A percentile compares a stretch with the other conserved stretches of the same genome.
These are phyloP conservation scores for Dasypus novemcinctus DNA, from an alignment of 2,113 vertebrate species.

Conservation along the genomic window DNA sequence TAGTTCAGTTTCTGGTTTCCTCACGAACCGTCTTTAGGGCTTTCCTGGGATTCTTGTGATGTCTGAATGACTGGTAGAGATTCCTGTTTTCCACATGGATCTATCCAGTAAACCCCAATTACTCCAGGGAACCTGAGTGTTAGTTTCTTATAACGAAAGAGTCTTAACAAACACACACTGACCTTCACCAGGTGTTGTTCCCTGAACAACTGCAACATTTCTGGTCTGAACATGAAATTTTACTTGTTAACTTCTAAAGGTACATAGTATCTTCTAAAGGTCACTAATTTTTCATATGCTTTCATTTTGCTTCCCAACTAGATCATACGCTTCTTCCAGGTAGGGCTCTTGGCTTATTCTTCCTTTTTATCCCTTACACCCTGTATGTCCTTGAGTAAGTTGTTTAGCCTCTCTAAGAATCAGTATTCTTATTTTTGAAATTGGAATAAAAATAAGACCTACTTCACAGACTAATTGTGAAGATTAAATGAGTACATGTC, in stretches of 20 bases:
- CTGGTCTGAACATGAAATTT: neutral
- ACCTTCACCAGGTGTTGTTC: neutral
- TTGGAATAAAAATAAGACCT: neutral
- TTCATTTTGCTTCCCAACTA: slow-evolving; percentile 24
- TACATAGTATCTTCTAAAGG: neutral
- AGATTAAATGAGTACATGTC: neutral
- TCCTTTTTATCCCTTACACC: neutral
- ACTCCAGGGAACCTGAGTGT: neutral
- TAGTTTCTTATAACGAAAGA: neutral
- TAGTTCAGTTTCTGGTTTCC: neutral
- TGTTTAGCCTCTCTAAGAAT: neutral
- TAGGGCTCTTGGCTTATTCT: neutral
- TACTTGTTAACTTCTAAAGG: neutral
- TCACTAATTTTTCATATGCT: neutral
- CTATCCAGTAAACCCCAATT: neutral
- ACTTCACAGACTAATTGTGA: neutral
- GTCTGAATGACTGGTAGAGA: neutral
- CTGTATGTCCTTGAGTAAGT: neutral
- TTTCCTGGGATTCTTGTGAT: neutral
- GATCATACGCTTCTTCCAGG: neutral
- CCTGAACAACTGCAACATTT: neutral
- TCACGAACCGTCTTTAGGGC: neutral
- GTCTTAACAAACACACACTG: neutral
- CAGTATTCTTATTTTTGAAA: neutral
- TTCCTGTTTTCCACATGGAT: neutral